Conservation (phyloP, 1,140 invertebrate genomes). For the Uloborus diversus region DNA sequence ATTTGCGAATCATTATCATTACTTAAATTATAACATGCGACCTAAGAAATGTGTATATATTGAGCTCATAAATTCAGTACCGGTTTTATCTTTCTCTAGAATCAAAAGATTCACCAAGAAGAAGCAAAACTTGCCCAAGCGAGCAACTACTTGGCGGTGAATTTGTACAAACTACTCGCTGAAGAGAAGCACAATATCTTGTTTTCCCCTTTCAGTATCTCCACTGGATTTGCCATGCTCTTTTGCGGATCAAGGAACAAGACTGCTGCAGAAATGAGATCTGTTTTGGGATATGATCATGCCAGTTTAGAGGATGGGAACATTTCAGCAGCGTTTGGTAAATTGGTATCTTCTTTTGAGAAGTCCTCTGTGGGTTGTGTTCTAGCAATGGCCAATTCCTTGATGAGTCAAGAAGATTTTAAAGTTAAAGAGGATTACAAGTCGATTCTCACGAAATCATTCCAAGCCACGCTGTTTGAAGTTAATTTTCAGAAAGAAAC, state of each 20-base stretch:
- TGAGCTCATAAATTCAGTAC: too few relatives aligned
- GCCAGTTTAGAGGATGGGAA: conserved; percentile 41
- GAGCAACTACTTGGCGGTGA: background rate
- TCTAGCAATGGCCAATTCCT: background rate
- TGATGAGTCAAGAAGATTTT: background rate
- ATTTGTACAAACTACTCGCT: background rate
- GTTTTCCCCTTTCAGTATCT: conserved; percentile 61
- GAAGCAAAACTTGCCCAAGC: background rate
- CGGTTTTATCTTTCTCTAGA: too few relatives aligned
- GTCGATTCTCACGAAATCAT: background rate
- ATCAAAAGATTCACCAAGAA: too few relatives aligned
- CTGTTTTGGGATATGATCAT: conserved; percentile 23
- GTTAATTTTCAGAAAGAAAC: conserved; percentile 19
- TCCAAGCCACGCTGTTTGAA: conserved; percentile 6
- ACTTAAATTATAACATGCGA: too few relatives aligned
- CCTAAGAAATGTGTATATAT: too few relatives aligned
- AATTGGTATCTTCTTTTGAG: background rate
- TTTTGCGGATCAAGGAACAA: conserved; percentile 58
- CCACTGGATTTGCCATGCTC: conserved; percentile 60
- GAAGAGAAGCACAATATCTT: conserved; percentile 58
- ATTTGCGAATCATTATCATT: too few relatives aligned
- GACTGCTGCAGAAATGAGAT: conserved; percentile 57
- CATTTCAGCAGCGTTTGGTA: conserved; percentile 63
- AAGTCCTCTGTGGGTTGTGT: background rate
- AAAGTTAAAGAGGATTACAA: background rate